A percentile compares a stretch with the other conserved stretches of the same genome.
Evolutionary conservation across 1,140 invertebrate genomes (phyloP).

Genomic region (Philotrypesis tridentata): DNA sequence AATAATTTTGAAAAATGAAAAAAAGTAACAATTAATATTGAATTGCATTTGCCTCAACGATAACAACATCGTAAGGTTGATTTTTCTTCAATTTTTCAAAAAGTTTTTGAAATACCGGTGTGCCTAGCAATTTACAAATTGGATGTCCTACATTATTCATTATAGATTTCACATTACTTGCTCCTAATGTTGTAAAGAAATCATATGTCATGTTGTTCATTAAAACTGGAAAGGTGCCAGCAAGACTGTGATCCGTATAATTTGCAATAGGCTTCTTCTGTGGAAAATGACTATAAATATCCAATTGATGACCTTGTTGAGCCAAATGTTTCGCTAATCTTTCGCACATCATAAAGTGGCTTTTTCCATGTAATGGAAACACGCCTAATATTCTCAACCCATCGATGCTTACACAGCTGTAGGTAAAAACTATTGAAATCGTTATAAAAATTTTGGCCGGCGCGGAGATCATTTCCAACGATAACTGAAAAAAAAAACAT

Average conservation of each 20-base stretch:
- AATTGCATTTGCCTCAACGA: conserved; percentile 52
- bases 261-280: conserved; percentile 62
- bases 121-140: conserved; percentile 50
- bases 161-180: not conserved
- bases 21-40: too few relatives aligned
- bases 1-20: too few relatives aligned
- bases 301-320: conserved; percentile 68
- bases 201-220: conserved; percentile 55
- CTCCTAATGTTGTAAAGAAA: conserved; percentile 13
- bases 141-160: conserved; percentile 45
- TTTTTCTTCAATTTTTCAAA: conserved; percentile 46
- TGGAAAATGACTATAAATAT: conserved; percentile 67
- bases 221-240: conserved; percentile 36
- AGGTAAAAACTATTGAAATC: conserved; percentile 1
- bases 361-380: conserved; percentile 60
- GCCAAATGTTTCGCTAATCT: conserved; percentile 65
- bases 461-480: not conserved
- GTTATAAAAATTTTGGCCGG: not conserved
- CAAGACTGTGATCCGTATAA: conserved; percentile 60
- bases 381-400: conserved; percentile 61
- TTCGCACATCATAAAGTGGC: conserved; percentile 65
- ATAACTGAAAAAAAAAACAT: conserved; percentile 59
- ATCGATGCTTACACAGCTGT: not conserved
- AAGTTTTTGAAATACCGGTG: conserved; percentile 50
- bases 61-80: conserved; percentile 52